These are phyloP conservation scores for Hemaris fuciformis DNA, from an alignment of 2,888 invertebrate species.

Conservation along the genomic window DNA sequence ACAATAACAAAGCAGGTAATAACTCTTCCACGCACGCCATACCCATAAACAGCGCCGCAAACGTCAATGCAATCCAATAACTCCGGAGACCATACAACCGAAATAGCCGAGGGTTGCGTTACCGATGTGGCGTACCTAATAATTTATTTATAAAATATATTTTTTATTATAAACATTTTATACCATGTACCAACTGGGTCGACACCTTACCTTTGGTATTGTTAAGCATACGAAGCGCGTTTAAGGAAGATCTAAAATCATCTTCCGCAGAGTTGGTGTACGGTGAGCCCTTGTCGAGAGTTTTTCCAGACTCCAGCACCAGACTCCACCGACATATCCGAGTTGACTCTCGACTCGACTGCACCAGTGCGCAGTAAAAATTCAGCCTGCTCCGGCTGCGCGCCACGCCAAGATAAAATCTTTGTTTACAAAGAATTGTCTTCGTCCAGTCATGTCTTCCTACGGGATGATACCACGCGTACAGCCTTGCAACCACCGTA, in stretches of 20 bases:
- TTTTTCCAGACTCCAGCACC: neutral
- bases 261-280: constrained; percentile 18
- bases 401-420: constrained; percentile 12
- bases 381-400: constrained; percentile 10
- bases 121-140: no score
- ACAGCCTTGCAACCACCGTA: neutral
- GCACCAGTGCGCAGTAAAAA: neutral
- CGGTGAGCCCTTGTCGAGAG: constrained; percentile 13
- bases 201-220: constrained; percentile 16
- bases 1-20: no score
- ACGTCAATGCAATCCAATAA: no score
- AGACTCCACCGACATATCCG: neutral
- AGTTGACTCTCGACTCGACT: neutral
- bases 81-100: no score
- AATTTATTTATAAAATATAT: no score
- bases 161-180: no score
- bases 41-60: no score
- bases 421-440: constrained; percentile 15
- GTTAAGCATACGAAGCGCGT: constrained; percentile 17
- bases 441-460: constrained; percentile 14
- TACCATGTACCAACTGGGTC: constrained; percentile 15
- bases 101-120: no score
- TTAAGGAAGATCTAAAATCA: constrained; percentile 19
- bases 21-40: no score
- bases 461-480: constrained; percentile 10